Evolutionary conservation across 1,140 invertebrate species (phyloP).

Genomic region (Panonychus citri): DNA sequence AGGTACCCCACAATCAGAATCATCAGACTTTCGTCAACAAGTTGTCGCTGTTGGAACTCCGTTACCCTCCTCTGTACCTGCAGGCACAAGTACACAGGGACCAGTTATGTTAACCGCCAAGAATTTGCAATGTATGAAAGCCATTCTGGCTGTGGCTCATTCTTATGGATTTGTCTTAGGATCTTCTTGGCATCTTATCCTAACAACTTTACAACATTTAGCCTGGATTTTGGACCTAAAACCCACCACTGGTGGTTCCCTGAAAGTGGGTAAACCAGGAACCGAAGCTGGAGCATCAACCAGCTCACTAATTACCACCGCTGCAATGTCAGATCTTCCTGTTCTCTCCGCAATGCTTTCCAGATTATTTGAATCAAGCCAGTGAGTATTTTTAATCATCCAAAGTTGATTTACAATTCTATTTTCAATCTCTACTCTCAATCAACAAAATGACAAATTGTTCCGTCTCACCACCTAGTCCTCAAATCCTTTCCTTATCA

Average conservation of each 20-base stretch:
- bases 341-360: conserved; percentile 77
- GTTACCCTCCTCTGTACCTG: conserved; percentile 46
- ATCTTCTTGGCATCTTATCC: conserved; percentile 78
- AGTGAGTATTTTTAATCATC: conserved; percentile 30
- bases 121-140: conserved; percentile 85
- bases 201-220: conserved; percentile 65
- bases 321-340: conserved; percentile 83
- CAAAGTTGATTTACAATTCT: neutral
- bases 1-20: conserved; percentile 46
- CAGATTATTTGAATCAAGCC: conserved; percentile 76
- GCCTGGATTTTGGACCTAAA: conserved; percentile 95
- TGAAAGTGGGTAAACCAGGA: conserved; percentile 42
- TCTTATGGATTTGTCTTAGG: conserved; percentile 75
- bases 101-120: conserved; percentile 83
- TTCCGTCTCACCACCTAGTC: neutral
- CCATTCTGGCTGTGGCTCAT: conserved; percentile 63
- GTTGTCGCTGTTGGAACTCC: conserved; percentile 75
- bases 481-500: no score
- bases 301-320: conserved; percentile 79
- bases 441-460: neutral
- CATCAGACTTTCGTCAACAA: conserved; percentile 47
- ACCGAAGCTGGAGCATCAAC: conserved; percentile 34
- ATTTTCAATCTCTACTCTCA: neutral
- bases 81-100: conserved; percentile 49
- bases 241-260: conserved; percentile 66